Base-by-base conservation (phyloP, 1,140 invertebrate genomes). In the Trachelipus rathkii region DNA sequence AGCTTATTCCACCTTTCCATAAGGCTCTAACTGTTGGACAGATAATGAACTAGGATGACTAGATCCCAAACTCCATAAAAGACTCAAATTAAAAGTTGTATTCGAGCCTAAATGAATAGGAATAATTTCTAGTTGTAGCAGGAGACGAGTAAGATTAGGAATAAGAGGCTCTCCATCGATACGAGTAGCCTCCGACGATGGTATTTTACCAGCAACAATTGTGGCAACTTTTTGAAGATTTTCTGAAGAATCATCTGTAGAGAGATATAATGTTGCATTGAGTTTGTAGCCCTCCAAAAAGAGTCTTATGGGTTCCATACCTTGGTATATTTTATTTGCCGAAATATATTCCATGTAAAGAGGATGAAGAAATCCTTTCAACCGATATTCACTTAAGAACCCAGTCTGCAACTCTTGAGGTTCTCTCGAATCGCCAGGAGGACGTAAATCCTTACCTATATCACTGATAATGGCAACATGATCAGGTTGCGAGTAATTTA, bases 1-100 rank as follows among this genome's bases (percentile, higher is more conserved):
- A 98, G n/a, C 89, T 87, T 19, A 21, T 46, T 8, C 77, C 79
- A 0, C 92, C 92, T 73, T 91, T 73, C 88, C 87, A 84, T 91
- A 96, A 0, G 94, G 94, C 84, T 96, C 94, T 24, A 97, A 84
- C 84, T 95, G 95, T 82, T 96, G 93, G 78, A 93, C 44, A 7
- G 73, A 45, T 44, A 80, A 60, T 10, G 71, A 43, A 10, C 72
- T 70, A 13, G 44, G 67, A 19, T 69, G 67, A 44, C 70, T 33
- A 0, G 44, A 44, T 6, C 71, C 73, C 10, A 53, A 68, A n/a
- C 46, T 72, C 80, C 80, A 81, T n/a, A 75, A 45, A 33, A 81
- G 69, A n/a, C 77, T 74, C 45, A 79, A 23, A 60, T 60, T 60
- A 19, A 60, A 60, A 8, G 50, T 15, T 15, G 50, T 19, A 60